Evolutionary conservation across 2,797 vertebrate genomes (phyloP).

Genomic region (Ispidina picta): DNA sequence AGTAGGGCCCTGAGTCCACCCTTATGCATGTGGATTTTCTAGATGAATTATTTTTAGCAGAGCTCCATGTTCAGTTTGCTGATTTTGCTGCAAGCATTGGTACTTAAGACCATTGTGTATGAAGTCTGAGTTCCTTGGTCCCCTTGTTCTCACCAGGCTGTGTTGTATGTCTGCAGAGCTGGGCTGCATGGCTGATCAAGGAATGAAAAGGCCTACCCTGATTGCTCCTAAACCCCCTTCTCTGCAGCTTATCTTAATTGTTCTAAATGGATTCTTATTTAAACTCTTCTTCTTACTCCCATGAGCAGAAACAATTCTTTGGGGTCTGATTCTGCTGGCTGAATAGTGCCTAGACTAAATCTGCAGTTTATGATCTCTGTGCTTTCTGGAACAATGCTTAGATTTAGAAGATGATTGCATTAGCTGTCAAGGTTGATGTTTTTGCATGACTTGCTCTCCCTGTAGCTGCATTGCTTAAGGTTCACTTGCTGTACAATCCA

Average conservation of each 20-base stretch:
- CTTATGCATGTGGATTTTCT: not conserved
- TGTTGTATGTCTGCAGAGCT: not conserved
- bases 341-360: not conserved
- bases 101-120: not conserved
- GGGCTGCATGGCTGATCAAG: not conserved
- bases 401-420: not conserved
- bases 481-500: not conserved
- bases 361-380: not conserved
- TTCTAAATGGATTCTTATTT: not conserved
- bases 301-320: not conserved
- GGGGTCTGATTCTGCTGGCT: not conserved
- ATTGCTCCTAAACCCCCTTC: not conserved
- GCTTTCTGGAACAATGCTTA: not conserved
- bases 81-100: not conserved
- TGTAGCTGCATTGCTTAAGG: not conserved
- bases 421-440: not conserved
- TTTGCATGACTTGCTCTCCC: not conserved
- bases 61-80: not conserved
- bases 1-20: not conserved
- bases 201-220: not conserved
- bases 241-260: not conserved
- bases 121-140: not conserved
- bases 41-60: not conserved
- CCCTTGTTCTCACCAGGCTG: not conserved
- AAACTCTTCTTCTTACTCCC: not conserved